Evolutionary conservation across 2,888 invertebrate genomes (phyloP).

Genomic region (Pandemis heparana): DNA sequence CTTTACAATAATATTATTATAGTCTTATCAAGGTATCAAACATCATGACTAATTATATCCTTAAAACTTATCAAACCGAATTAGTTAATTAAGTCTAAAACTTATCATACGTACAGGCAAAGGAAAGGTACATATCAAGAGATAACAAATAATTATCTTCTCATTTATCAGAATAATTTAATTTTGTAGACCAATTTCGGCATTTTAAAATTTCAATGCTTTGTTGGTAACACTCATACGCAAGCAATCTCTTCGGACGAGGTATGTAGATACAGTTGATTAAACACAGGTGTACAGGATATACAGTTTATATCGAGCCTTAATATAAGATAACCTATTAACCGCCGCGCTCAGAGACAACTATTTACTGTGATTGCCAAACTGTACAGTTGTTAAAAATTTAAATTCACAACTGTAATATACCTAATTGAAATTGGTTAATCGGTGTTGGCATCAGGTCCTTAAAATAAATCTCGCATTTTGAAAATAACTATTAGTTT

Average conservation of each 20-base stretch:
- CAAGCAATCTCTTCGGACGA: neutral
- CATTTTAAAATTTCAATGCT: neutral
- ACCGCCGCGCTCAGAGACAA: neutral
- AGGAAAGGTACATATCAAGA: neutral
- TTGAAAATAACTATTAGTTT: too few species aligned
- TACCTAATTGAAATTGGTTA: too few species aligned
- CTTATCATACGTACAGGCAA: neutral
- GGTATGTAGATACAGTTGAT: conserved; percentile 24
- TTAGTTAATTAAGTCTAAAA: neutral
- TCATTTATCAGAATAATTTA: neutral
- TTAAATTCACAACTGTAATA: too few species aligned
- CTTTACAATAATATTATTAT: conserved; percentile 1
- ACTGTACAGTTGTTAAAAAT: too few species aligned
- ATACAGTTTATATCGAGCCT: neutral
- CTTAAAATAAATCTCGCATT: too few species aligned
- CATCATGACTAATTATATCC: neutral
- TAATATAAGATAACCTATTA: neutral
- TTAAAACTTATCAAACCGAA: neutral
- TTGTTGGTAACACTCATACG: neutral
- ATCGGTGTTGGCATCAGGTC: too few species aligned
- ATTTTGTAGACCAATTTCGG: neutral
- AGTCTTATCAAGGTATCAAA: neutral
- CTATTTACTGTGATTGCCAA: neutral
- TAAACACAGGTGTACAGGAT: conserved; percentile 9
- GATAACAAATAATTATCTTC: neutral